These are phyloP conservation scores for Rhineura floridana DNA, from an alignment of 2,113 vertebrate species.

Conservation along the genomic window DNA sequence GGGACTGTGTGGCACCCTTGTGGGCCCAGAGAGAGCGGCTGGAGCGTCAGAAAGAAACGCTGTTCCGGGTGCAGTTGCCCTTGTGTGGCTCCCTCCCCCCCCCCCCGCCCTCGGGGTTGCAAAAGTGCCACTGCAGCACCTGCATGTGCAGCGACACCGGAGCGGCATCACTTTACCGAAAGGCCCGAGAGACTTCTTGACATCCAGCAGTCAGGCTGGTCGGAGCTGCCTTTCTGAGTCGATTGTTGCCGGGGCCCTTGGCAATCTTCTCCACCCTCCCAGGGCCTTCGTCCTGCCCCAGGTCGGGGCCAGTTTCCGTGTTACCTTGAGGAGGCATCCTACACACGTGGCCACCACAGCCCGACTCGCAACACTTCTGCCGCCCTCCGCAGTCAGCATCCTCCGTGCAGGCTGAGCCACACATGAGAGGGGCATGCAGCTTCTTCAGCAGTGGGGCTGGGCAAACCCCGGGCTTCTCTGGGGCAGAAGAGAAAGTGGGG, in stretches of 20 bases:
- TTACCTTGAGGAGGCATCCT: background rate
- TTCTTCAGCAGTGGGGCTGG: rapidly evolving
- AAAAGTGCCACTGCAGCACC: too few species aligned
- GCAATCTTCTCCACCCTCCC: too few species aligned
- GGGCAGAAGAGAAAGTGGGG: rapidly evolving
- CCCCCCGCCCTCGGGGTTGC: background rate
- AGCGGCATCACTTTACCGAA: too few species aligned
- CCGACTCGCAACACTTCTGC: background rate
- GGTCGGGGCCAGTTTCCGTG: background rate
- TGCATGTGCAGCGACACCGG: background rate
- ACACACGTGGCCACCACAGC: background rate
- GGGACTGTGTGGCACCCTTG: background rate
- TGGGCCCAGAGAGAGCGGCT: background rate
- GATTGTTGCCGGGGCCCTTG: too few species aligned
- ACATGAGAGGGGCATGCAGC: background rate
- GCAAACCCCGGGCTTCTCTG: background rate
- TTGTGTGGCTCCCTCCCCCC: too few species aligned
- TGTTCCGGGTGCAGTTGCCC: too few species aligned
- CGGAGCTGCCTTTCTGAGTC: too few species aligned
- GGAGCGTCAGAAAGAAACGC: background rate
- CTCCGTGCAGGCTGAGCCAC: background rate
- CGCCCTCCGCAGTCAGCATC: background rate
- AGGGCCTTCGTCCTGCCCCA: background rate
- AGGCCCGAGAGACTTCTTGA: too few species aligned
- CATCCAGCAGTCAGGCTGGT: too few species aligned